Evolutionary conservation across 2,888 invertebrate species (phyloP), one percentile per base, ranked within the genome.

Genomic region (Drosophila affinis): DNA sequence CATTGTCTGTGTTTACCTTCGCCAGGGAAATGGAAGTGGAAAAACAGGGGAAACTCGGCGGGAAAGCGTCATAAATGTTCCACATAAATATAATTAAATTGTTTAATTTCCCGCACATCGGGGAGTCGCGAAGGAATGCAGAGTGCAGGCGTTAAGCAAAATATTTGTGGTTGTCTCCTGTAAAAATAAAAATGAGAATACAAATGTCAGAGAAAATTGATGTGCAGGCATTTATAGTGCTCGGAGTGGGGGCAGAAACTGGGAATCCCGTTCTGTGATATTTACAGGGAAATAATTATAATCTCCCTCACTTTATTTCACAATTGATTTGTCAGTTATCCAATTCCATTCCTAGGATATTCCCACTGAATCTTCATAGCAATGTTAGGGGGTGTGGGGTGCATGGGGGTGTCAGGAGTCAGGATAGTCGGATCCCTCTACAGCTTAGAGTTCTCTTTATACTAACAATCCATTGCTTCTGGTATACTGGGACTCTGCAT

Each of bases 41-140:
- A 18, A 14, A 39, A 14, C 6, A 14, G 0, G 34, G 5, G 14
- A 39, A 51, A 47, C 59, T 12, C 49, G 67, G 63, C 62, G 34
- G 55, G 39, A 53, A 68, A 64, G 57, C 63, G 32, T 69, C 68
- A 75, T 74, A 74, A 72, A 62, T 79, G 78, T 72, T 75, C 62
- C 72, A 71, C 77, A 77, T 61, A 64, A 73, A 71, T 74, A 81
- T 79, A 81, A 81, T 81, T 81, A 79, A 81, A 79, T 79, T 72
- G 76, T 77, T 79, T 69, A 69, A 79, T 77, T 67, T 77, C 64
- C 49, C 64, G 74, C 53, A 76, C 29, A 34, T 21, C 32, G 21
- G 24, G 24, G 14, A 14, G 39, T 14, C 14, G 14, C 7, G 14
- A 7, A 3, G 9, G 49, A 77, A 77, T 62, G 58, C 74, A 64